phyloP scores from a whole-genome alignment of 2,113 vertebrate species.

The Aythya baeri region DNA sequence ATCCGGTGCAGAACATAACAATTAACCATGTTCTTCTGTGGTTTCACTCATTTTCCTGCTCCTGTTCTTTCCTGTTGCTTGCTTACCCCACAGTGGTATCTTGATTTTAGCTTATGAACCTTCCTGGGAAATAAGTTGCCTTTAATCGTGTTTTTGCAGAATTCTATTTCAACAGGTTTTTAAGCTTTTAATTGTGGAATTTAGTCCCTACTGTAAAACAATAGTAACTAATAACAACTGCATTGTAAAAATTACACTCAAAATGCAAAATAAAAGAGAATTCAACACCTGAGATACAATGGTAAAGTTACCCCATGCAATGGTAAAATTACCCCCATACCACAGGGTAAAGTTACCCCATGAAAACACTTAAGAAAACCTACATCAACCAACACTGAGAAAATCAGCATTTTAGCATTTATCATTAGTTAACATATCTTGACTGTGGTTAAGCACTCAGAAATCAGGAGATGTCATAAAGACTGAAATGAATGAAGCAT shows the following conservation, averaged over 20 bases:
- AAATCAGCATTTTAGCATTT: not conserved
- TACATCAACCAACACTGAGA: not conserved
- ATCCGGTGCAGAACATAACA: not conserved
- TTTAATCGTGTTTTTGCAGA: not conserved
- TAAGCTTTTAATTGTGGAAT: not conserved
- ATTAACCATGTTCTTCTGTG: not conserved
- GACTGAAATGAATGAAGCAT: not conserved
- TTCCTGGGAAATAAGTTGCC: not conserved
- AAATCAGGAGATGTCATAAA: not conserved
- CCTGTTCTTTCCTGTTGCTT: not conserved
- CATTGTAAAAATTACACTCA: not conserved
- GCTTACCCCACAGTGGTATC: not conserved
- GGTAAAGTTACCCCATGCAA: not conserved
- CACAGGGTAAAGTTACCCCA: not conserved
- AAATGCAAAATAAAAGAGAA: slow-evolving; percentile 31
- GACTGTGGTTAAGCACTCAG: not conserved
- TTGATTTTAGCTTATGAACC: not conserved
- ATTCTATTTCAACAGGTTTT: not conserved
- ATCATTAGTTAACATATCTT: not conserved
- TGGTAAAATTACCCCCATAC: no score
- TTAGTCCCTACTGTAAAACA: not conserved
- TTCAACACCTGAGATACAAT: not conserved
- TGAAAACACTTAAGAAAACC: not conserved
- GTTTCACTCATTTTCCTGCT: slow-evolving; percentile 11
- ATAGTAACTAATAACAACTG: not conserved